Evolutionary conservation across 2,888 invertebrate species (phyloP), one percentile per base, ranked within the genome.

Genomic region (Eupithecia exiguata): DNA sequence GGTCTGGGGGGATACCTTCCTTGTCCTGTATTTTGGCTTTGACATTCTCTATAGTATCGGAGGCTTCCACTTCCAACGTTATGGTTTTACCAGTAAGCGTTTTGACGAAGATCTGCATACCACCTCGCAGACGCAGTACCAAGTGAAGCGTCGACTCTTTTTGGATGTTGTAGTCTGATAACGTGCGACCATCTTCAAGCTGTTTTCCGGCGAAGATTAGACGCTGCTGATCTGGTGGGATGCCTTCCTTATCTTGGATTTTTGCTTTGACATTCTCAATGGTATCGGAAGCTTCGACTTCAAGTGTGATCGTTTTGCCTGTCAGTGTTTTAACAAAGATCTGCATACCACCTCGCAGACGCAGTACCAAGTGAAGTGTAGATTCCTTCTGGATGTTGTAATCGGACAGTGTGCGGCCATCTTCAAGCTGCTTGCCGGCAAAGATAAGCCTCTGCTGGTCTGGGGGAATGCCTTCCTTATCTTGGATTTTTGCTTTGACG

Each of bases 21-120:
- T 80, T 80, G 53, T 80, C 80, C 25, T 80, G 80, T n/a, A 80
- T 80, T 75, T 80, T 80, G 0, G 80, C 80, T 25, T 80, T 80
- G 0, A 80, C 80, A 12, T 80, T 80, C 5, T 80, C 80, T 10
- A 80, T 80, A 0, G 80, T 79, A 62, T 80, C 80, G 0, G 80
- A 80, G 4, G 80, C 80, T 36, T 80, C 80, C 0, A 80, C 80
- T n/a, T 80, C 80, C 0, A 80, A 61, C 0, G 80, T 80, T 14
- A 80, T 80, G 0, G 80, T 80, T 7, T 80, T 80, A 10, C 80
- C 80, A 0, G 80, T 80, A 9, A 80, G 25, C 0, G 80, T 80
- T n/a, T 80, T 80, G 0, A 80, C 80, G 63, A 80, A 80, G 35
- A 80, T 80, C 18, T 80, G 80, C 80, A 80, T 80, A 78, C 80